phyloP scores from a whole-genome alignment of 2,113 vertebrate genomes.

The Heteronetta atricapilla region DNA sequence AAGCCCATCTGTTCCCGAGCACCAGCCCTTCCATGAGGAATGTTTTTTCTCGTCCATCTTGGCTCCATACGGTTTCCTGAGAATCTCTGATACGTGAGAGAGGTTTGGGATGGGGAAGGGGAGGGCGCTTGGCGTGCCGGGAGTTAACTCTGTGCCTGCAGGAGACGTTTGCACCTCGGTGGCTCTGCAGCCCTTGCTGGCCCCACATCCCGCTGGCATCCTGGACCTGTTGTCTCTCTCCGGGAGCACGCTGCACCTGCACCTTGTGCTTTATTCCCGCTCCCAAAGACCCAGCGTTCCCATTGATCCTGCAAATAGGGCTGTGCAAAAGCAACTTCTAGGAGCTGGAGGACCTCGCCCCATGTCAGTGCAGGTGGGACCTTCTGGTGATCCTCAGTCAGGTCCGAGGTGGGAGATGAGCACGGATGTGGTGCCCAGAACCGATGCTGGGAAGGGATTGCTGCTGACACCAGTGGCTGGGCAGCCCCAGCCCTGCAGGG shows the following conservation, averaged over 20 bases:
- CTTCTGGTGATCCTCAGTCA: background rate
- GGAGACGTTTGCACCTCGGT: rapidly evolving
- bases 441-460: background rate
- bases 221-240: background rate
- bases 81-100: background rate
- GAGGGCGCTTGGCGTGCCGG: rapidly evolving
- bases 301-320: background rate
- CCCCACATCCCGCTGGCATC: rapidly evolving
- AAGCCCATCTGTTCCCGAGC: background rate
- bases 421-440: no score
- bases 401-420: background rate
- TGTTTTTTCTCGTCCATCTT: conserved; percentile 4
- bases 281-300: background rate
- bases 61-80: conserved; percentile 5
- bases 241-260: background rate
- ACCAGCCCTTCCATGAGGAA: background rate
- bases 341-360: background rate
- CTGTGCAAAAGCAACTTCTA: background rate
- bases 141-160: conserved; percentile 22
- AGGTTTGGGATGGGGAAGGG: background rate
- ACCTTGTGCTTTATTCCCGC: background rate
- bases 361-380: background rate
- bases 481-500: no score
- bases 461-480: background rate
- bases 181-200: background rate